Evolutionary conservation across 2,888 invertebrate genomes (phyloP).

Genomic region (Agrochola lota): DNA sequence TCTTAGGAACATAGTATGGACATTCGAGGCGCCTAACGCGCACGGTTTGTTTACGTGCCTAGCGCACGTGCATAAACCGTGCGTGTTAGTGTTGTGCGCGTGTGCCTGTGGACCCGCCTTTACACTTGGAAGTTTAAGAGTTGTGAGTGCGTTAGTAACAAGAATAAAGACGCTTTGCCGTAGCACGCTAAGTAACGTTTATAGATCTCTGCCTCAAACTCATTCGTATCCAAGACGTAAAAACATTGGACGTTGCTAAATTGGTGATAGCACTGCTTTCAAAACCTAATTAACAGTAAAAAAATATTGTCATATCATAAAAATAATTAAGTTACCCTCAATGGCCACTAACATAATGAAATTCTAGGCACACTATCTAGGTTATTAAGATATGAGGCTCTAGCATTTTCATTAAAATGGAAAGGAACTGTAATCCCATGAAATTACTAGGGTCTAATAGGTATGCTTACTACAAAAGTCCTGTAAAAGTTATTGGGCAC

Average conservation of each 20-base stretch:
- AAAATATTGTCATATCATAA: slow-evolving; percentile 1
- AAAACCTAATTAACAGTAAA: background rate
- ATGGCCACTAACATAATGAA: slow-evolving; percentile 16
- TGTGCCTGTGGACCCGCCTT: too few species aligned
- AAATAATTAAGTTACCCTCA: background rate
- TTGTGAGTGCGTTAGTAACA: background rate
- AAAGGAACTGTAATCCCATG: slow-evolving; percentile 19
- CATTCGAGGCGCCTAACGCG: too few species aligned
- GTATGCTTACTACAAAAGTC: slow-evolving; percentile 16
- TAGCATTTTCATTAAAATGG: slow-evolving; percentile 48
- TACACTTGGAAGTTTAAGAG: background rate
- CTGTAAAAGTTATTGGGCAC: slow-evolving; percentile 19
- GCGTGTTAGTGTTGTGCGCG: too few species aligned
- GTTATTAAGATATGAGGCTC: slow-evolving; percentile 24
- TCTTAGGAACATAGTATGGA: too few species aligned
- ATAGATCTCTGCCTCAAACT: background rate
- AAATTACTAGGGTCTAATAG: slow-evolving; percentile 20
- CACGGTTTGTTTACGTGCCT: too few species aligned
- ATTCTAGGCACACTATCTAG: slow-evolving; percentile 18
- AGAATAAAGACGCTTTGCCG: background rate
- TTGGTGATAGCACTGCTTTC: background rate
- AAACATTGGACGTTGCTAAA: too few species aligned
- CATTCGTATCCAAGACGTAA: background rate
- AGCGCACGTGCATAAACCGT: too few species aligned
- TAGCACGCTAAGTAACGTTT: background rate